Evolutionary conservation across 1,140 invertebrate genomes (phyloP).

Genomic region (Antheraea mylitta): DNA sequence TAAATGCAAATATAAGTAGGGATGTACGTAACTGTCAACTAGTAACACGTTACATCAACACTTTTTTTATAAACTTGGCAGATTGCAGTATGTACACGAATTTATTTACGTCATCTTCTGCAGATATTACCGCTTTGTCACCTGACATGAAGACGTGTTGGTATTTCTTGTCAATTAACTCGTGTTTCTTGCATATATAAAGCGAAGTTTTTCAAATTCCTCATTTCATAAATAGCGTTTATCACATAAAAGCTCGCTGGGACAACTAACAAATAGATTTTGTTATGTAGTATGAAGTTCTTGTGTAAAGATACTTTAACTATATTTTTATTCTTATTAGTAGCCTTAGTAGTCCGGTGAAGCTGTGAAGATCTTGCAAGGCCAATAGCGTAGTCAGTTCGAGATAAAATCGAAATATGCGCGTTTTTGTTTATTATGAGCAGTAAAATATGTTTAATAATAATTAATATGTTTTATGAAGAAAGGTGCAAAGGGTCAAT

Average conservation of each 20-base stretch:
- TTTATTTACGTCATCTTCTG: conserved; percentile 1
- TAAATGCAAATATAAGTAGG: background rate
- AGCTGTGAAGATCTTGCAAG: too few species aligned
- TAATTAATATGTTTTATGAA: too few species aligned
- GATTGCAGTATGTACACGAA: background rate
- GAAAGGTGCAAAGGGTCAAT: too few species aligned
- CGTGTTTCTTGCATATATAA: background rate
- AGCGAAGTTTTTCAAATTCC: background rate
- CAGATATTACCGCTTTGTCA: background rate
- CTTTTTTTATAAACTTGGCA: background rate
- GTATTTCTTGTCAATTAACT: conserved; percentile 1
- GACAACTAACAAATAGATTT: too few species aligned
- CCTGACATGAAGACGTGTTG: background rate
- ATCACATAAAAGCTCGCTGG: too few species aligned
- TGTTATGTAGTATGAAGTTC: background rate
- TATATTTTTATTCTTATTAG: too few species aligned
- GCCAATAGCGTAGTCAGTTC: too few species aligned
- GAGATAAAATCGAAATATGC: too few species aligned
- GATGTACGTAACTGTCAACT: background rate
- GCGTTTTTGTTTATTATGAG: too few species aligned
- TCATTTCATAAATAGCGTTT: background rate
- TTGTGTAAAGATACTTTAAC: too few species aligned
- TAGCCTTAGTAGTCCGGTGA: too few species aligned
- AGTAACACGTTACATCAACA: background rate
- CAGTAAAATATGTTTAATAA: too few species aligned